These are phyloP conservation scores for Epiblema foenella DNA, from an alignment of 2,888 invertebrate species.

Conservation along the genomic window DNA sequence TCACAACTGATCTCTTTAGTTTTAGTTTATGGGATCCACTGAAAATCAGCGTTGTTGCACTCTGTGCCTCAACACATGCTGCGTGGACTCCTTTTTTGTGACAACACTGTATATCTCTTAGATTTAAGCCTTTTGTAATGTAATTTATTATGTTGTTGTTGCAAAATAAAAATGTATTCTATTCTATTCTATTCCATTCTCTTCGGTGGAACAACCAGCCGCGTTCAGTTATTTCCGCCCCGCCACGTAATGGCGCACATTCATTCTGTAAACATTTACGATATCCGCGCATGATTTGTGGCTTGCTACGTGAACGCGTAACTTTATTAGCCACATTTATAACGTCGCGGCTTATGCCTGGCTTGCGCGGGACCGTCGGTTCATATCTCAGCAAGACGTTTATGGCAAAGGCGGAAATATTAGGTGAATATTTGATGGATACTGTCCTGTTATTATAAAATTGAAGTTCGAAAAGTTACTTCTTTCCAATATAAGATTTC, in stretches of 20 bases:
- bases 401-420: constrained; percentile 17
- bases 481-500: too few species aligned
- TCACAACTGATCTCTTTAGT: too few species aligned
- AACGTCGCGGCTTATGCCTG: constrained; percentile 12
- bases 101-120: too few species aligned
- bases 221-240: constrained; percentile 47
- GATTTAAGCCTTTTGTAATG: too few species aligned
- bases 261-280: constrained; percentile 46
- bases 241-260: constrained; percentile 48
- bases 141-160: too few species aligned
- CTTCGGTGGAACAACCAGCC: constrained; percentile 45
- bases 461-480: too few species aligned
- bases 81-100: too few species aligned
- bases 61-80: too few species aligned
- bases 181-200: constrained; percentile 6
- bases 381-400: constrained; percentile 32
- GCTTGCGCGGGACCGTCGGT: constrained; percentile 16
- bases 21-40: too few species aligned
- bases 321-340: constrained; percentile 44
- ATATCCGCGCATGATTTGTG: constrained; percentile 47
- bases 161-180: too few species aligned
- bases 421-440: constrained; percentile 1
- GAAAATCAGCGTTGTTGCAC: too few species aligned
- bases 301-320: constrained; percentile 34
- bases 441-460: neutral